Conservation (phyloP, 1,140 invertebrate genomes). For the Philotrypesis tridentata region DNA sequence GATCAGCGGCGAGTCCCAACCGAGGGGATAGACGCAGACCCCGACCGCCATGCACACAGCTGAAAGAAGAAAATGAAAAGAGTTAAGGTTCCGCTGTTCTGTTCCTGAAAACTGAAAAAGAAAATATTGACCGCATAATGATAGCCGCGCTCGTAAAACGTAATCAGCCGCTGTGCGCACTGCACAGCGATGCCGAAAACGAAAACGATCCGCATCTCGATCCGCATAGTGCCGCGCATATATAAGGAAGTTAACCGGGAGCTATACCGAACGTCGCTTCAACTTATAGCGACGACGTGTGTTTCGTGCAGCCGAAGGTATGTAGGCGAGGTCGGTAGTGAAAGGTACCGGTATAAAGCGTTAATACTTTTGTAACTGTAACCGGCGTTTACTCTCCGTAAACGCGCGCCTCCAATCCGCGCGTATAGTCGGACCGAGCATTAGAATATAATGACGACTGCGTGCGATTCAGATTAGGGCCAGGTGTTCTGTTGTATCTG, state of each 20-base stretch:
- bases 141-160: too few relatives aligned
- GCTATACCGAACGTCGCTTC: neutral
- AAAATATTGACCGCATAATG: too few relatives aligned
- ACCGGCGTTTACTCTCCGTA: slow-evolving; percentile 10
- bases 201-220: too few relatives aligned
- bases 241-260: neutral
- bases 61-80: slow-evolving; percentile 69
- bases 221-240: too few relatives aligned
- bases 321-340: slow-evolving; percentile 60
- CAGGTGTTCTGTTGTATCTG: too few relatives aligned
- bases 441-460: neutral
- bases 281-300: neutral
- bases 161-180: too few relatives aligned
- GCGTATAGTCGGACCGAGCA: neutral
- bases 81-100: neutral
- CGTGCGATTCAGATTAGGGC: too few relatives aligned
- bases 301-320: slow-evolving; percentile 23
- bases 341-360: slow-evolving; percentile 57
- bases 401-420: neutral
- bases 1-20: slow-evolving; percentile 90
- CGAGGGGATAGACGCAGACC: slow-evolving; percentile 92
- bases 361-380: slow-evolving; percentile 54
- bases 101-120: neutral
- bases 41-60: slow-evolving; percentile 88
- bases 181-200: too few relatives aligned